Percentiles rank a stretch among this genome's conserved stretches.
Evolutionary conservation across 2,888 invertebrate species (phyloP).

Genomic region (Yponomeuta cagnagella): DNA sequence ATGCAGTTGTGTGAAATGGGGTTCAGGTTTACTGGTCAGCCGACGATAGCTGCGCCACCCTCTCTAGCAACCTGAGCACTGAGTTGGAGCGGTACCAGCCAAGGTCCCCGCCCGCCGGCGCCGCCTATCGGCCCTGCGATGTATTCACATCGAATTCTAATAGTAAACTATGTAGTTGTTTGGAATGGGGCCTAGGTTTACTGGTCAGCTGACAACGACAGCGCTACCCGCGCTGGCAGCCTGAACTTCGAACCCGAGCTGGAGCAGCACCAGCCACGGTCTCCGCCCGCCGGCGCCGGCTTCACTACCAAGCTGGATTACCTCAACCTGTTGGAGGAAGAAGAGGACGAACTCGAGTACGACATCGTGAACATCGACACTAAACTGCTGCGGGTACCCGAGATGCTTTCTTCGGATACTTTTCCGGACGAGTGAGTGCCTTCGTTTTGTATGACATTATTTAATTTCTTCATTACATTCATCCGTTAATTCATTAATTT

Average conservation of each 20-base stretch:
- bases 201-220: background rate
- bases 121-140: background rate
- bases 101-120: background rate
- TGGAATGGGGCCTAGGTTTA: background rate
- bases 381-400: slow-evolving; percentile 43
- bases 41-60: background rate
- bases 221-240: too few species aligned
- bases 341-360: slow-evolving; percentile 69
- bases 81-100: background rate
- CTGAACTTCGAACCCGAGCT: background rate
- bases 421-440: slow-evolving; percentile 27
- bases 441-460: background rate
- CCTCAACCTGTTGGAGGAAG: slow-evolving; percentile 55
- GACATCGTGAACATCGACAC: slow-evolving; percentile 62
- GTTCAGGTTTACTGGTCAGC: background rate
- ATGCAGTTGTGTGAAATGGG: background rate
- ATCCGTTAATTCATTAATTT: too few species aligned
- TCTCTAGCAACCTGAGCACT: background rate
- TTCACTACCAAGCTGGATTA: slow-evolving; percentile 26
- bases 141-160: background rate
- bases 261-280: background rate
- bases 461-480: too few species aligned
- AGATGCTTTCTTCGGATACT: slow-evolving; percentile 36
- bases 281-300: background rate
- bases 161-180: background rate